Evolutionary conservation across 2,888 invertebrate genomes (phyloP).

Genomic region (Phengaris arion): DNA sequence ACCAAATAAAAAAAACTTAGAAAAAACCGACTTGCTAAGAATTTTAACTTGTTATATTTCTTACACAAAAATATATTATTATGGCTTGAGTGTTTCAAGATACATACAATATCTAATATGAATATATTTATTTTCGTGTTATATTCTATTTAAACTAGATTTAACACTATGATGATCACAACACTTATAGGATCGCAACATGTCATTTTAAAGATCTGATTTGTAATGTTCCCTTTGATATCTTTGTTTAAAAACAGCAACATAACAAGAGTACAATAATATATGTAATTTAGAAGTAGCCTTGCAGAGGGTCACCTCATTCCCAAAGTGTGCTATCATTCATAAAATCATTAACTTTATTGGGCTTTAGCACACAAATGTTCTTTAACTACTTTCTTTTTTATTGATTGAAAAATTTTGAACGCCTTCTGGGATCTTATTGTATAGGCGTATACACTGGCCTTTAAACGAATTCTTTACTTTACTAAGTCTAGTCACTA

Average conservation of each 20-base stretch:
- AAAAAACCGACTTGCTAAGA: constrained; percentile 61
- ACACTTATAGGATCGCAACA: constrained; percentile 70
- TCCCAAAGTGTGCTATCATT: too few relatives aligned
- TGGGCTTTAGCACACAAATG: too few relatives aligned
- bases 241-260: constrained; percentile 3
- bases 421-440: too few relatives aligned
- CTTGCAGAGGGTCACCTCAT: too few relatives aligned
- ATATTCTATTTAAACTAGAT: constrained; percentile 66
- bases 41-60: constrained; percentile 60
- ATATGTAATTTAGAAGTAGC: too few relatives aligned
- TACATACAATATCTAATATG: constrained; percentile 68
- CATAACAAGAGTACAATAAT: too few relatives aligned
- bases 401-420: too few relatives aligned
- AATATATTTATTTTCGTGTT: constrained; percentile 61
- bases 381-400: too few relatives aligned
- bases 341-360: too few relatives aligned
- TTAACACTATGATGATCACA: constrained; percentile 72
- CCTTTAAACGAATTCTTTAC: too few relatives aligned
- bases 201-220: constrained; percentile 72
- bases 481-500: too few relatives aligned
- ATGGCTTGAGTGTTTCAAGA: constrained; percentile 76
- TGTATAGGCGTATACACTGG: too few relatives aligned
- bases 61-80: constrained; percentile 80
- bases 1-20: constrained; percentile 43
- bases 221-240: constrained; percentile 60